Base-by-base conservation (phyloP, 2,797 vertebrate species). In the Melanotaenia pygmaea region DNA sequence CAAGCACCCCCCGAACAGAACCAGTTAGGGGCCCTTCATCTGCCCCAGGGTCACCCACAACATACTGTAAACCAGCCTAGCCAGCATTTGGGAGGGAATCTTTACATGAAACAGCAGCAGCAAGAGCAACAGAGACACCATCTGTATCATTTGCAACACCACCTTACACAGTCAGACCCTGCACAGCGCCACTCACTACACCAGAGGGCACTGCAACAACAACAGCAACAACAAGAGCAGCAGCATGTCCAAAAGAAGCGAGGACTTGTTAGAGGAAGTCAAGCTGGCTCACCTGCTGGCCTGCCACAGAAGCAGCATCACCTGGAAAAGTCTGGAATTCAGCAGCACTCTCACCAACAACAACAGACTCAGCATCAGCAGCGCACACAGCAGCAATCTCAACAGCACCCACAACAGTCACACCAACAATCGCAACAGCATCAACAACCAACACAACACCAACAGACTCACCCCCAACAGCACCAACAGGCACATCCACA, bases 181-280 rank as follows among this genome's bases (percentile, higher is more conserved):
- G 79, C 93, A 60, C 98, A 99, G 74, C 90, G 96, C 22, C 97
- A 97, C 64, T 77, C 89, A 0, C 93, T 96, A 76, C 97, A 98
- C 90, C 97, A 97, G 92, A 96, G 97, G 87, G 93, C 94, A 1
- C 93, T 98, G 53, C 96, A 97, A 66, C 96, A 98, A 81, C 97
- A 98, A 59, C 95, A 98, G 67, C 95, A 98, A 67, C 94, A 96
- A n/a, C 94, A 74, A 60, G 58, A 80, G 63, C 96, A 98, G 75
- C 96, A 96, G 72, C 93, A 94, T n/a, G 95, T 95, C 87, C 98
- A 99, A 84, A 99, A 99, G 92, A 99, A 99, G 78, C 92, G 96
- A 34, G 95, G 91, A 53, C 94, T 97, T 0, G 94, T 98, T 70
- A 94, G 96, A 81, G 95, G 94, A 61, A 92, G 93, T 5, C 98